These are phyloP conservation scores for Porites lobata DNA, from an alignment of 92 coral and sea anemone genomes.

Conservation along the genomic window DNA sequence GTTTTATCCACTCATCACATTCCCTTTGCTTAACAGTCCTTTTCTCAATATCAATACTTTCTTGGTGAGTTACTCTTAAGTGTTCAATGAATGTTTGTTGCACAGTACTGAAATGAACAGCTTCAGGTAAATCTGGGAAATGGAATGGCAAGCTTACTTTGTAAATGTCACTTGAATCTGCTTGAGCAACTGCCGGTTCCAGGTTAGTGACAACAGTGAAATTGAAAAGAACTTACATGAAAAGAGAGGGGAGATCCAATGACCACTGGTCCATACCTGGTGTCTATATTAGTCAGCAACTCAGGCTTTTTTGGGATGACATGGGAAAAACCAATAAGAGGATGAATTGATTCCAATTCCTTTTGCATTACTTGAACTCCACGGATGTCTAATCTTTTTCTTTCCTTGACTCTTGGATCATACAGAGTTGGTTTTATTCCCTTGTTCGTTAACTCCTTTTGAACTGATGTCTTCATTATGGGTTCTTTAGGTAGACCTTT, in stretches of 20 bases:
- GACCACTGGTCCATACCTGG: background rate
- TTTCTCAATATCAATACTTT: conserved; percentile 54
- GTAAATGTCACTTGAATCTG: no score
- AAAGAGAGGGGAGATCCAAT: no score
- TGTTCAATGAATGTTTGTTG: conserved; percentile 33
- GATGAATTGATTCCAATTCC: conserved; percentile 25
- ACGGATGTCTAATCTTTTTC: no score
- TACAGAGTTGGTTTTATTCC: no score
- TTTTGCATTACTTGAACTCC: conserved; percentile 4
- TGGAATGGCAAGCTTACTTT: background rate
- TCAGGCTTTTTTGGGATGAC: conserved; percentile 9
- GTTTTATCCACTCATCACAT: conserved; percentile 67
- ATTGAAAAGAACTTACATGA: background rate
- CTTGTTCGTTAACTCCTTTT: no score
- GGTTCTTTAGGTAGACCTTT: no score
- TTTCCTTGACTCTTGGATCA: background rate
- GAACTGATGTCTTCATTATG: no score
- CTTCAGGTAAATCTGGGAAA: conserved; percentile 33
- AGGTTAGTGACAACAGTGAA: conserved; percentile 46
- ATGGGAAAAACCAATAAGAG: conserved; percentile 29
- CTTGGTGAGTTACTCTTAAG: conserved; percentile 51
- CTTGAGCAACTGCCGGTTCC: no score
- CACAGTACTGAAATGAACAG: background rate
- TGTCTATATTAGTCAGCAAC: background rate
- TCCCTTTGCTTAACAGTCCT: conserved; percentile 53